Base-by-base conservation (phyloP, 2,113 vertebrate genomes). In the Laticauda colubrina region DNA sequence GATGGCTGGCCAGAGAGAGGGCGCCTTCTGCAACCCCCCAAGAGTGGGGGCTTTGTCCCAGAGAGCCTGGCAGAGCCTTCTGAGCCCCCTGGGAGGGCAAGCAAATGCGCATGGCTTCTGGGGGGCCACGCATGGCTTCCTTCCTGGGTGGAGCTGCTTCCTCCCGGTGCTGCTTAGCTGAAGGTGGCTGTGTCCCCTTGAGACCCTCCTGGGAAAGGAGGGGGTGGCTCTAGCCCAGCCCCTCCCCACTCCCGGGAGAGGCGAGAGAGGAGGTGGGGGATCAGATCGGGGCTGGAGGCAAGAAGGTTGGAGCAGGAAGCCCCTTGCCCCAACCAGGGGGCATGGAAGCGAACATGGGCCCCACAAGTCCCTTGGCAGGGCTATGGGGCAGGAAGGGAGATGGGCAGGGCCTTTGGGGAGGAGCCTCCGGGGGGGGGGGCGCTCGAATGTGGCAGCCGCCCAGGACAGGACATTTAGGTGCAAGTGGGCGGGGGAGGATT, bases 351-450 rank as follows among this genome's bases (percentile, higher is more conserved):
- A 18, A 15, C 64, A 1, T 34, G 14, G n/a, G 69, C 14, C 26
- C 61, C 12, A 0, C 61, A n/a, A n/a, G 29, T 5, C 64, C 64
- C 29, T 69, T 2, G 29, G 29, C 29, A n/a, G 69, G 69, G 6
- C 34, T 9, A 34, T 21, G 69, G 69, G 69, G 75, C 75, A 81
- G 34, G 9, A 43, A 81, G 18, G 34, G 75, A 3, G n/a, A 15
- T 1, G n/a, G 64, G 64, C 14, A 5, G 64, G 64, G n/a, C n/a
- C 26, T 75, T 34, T 15, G 64, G 15, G 34, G n/a, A 20, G 69
- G n/a, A 20, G n/a, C n/a, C 69, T n/a, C 6, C 15, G 0, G 34
- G 29, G 21, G 21, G 57, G 57, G 23, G 0, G 29, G 12, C 4
- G 24, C 1, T 26, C 61, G 4, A 29, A 64, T 15, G n/a, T 1